Evolutionary conservation across 1,140 invertebrate genomes (phyloP), one percentile per base, ranked within the genome.

Genomic region (Archegozetes longisetosus): DNA sequence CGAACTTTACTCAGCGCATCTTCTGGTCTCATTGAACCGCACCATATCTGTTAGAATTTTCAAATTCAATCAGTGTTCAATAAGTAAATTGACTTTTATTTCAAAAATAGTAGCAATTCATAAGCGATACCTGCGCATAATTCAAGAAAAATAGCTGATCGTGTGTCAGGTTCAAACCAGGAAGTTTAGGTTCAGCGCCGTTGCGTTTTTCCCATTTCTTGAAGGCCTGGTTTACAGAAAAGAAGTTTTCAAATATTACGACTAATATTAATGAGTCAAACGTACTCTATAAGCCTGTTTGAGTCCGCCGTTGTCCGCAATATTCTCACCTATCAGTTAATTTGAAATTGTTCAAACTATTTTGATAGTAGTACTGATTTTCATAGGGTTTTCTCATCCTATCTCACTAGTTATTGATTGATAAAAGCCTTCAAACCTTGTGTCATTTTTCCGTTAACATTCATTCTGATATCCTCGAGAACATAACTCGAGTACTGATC

Each of bases 1-100:
- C 91, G 80, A 53, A 97, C 81, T 75, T 95, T 95, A 25, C 85
- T 90, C 1, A 93, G 73, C 52, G 93, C 90, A 67, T 96, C 92
- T 74, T 98, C 90, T 3, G 88, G 88, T 64, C 91, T 78, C 88
- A 94, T 95, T 0, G 88, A 86, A 4, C 93, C 93, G 70, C 93
- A 98, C 93, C 93, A 98, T 51, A 98, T 96, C 77, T 74, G 55
- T 23, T 2, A 58, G 40, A 61, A 62, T 60, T 40, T 52, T 58
- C 49, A 22, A 27, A 3, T 9, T 20, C 2, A 55, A 50, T 50
- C 27, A 60, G 54, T 40, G 6, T 9, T 40, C 6, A 9, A 40
- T 40, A 9, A 40, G 32, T 40, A 9, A 40, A 9, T 40, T 40
- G 17, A 6, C 17, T 40, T 9, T 50, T 50, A 6, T 20, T 9